Evolutionary conservation across 1,140 invertebrate species (phyloP), one percentile per base, ranked within the genome.

Genomic region (Bombus turneri): DNA sequence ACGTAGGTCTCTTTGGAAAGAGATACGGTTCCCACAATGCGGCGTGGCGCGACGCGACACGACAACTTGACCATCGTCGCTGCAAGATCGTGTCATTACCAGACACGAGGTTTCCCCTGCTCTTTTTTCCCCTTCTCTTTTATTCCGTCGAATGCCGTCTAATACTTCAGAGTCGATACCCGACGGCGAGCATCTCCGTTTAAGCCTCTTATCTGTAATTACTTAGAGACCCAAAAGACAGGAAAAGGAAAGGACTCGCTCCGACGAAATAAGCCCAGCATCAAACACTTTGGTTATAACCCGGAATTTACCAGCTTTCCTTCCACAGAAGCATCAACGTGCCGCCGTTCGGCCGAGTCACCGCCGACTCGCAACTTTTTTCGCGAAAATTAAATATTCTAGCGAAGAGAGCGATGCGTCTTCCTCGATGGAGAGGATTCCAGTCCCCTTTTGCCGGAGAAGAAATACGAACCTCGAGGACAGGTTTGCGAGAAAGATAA

Each of bases 361-460:
- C 18, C 25, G 47, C 0, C 47, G 47, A 53, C 18, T 53, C 5
- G 62, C 15, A 12, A 80, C 43, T 12, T 69, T 83, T 81, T 43
- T 80, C 71, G 75, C 66, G 81, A 64, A 78, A 87, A 87, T 88
- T 74, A 88, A 88, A 87, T 88, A 83, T 86, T 62, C 34, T 39
- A 31, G 34, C 41, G 34, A 4, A 75, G 73, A 77, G 22, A 71
- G 62, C 77, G 86, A 78, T 78, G 74, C 85, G 75, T 86, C 68
- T 62, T 66, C 64, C 31, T 25, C 41, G 47, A 53, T 18, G 18
- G 1, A 6, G 18, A 53, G 47, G 47, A 18, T 22, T 22, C 47
- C 34, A 9, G n/a, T 0, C 25, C 12, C 31, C 57, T 31, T 37
- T n/a, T 28, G 10, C 34, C 12, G 3, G 3, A 28, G 2, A 18